phyloP scores from a whole-genome alignment of 2,888 invertebrate species.

The Meganola albula region DNA sequence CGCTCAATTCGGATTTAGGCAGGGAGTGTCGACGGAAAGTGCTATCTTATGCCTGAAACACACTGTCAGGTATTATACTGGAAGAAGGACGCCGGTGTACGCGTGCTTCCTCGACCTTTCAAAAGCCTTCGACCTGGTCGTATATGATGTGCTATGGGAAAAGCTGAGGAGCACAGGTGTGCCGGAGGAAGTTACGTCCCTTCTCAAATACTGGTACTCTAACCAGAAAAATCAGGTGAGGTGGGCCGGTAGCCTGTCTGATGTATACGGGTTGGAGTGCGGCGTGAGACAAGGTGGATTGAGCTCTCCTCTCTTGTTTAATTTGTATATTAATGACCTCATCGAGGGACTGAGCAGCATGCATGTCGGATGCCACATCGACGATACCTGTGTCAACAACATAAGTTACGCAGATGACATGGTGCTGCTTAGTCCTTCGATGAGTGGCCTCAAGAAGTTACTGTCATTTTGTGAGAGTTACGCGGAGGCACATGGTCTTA shows the following conservation, averaged over 20 bases:
- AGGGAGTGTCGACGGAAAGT: conserved; percentile 10
- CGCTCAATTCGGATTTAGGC: conserved; percentile 12
- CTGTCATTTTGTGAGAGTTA: background rate
- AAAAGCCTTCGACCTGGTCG: conserved; percentile 16
- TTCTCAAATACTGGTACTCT: conserved; percentile 9
- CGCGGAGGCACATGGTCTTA: conserved; percentile 6
- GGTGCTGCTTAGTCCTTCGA: conserved; percentile 14
- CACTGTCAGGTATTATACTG: conserved; percentile 11
- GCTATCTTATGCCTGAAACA: conserved; percentile 14
- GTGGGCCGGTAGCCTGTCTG: conserved; percentile 5
- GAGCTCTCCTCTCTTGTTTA: conserved; percentile 7
- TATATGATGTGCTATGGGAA: conserved; percentile 14
- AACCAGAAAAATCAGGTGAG: conserved; percentile 5
- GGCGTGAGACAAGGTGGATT: conserved; percentile 16
- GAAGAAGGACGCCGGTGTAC: conserved; percentile 11
- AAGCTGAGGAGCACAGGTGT: conserved; percentile 6
- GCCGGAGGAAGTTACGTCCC: background rate
- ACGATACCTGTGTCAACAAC: conserved; percentile 8
- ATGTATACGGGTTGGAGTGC: conserved; percentile 10
- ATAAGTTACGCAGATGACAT: conserved; percentile 16
- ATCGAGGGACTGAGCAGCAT: conserved; percentile 12
- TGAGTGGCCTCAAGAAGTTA: conserved; percentile 3
- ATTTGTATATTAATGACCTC: conserved; percentile 7
- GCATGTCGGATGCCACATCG: conserved; percentile 6
- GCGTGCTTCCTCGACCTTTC: conserved; percentile 12